phyloP scores from a whole-genome alignment of 2,888 invertebrate genomes.

The Pseudococcus viburni region DNA sequence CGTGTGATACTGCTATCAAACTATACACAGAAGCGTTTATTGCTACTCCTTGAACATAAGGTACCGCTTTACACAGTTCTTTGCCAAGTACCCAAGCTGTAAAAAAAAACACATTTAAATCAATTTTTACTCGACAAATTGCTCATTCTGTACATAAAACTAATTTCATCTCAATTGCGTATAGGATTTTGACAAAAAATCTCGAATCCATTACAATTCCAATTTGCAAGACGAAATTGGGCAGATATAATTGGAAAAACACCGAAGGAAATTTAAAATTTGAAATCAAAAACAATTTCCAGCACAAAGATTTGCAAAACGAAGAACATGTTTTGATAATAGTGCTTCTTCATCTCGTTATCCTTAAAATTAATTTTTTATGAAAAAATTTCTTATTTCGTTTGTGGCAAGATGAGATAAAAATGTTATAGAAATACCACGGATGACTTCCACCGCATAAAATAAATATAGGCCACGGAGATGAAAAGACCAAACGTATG shows the following conservation, averaged over 20 bases:
- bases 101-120: slow-evolving; percentile 71
- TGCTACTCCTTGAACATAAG: slow-evolving; percentile 94
- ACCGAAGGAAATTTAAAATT: background rate
- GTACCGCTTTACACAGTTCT: slow-evolving; percentile 96
- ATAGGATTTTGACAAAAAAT: no score
- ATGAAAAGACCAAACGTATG: background rate
- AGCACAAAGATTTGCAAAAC: background rate
- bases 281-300: slow-evolving; percentile 22
- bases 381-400: background rate
- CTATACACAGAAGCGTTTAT: slow-evolving; percentile 97
- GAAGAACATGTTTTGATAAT: background rate
- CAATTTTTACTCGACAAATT: background rate
- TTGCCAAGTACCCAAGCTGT: slow-evolving; percentile 95
- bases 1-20: slow-evolving; percentile 93
- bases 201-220: no score
- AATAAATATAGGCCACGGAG: background rate
- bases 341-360: background rate
- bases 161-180: no score
- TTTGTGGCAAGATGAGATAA: background rate
- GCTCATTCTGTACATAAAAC: background rate
- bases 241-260: no score
- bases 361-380: background rate
- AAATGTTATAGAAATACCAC: background rate
- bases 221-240: no score
- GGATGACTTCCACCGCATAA: background rate